Conservation (phyloP, 2,113 vertebrate species). For the Orthonyx spaldingii region DNA sequence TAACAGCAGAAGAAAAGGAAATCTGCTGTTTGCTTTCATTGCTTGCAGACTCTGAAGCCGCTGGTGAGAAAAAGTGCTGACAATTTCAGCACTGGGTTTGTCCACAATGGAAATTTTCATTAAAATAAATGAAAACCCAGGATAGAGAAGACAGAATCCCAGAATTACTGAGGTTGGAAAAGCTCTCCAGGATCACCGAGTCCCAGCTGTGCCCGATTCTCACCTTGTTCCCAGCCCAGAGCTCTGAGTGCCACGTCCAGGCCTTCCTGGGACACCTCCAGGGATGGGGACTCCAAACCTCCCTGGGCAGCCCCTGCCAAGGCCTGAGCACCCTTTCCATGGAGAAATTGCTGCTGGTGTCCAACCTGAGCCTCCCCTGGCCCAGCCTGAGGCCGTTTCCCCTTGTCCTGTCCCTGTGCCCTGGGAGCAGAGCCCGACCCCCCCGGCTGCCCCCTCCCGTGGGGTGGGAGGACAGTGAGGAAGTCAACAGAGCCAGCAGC, state of each 20-base stretch:
- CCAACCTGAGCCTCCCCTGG: background rate
- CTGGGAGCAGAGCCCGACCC: background rate
- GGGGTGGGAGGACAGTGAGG: background rate
- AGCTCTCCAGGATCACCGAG: rapidly evolving
- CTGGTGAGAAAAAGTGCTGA: background rate
- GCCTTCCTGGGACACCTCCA: background rate
- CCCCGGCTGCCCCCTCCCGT: background rate
- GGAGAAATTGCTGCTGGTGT: background rate
- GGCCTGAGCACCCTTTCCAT: background rate
- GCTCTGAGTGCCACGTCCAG: background rate
- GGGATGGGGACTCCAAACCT: background rate
- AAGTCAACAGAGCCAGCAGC: background rate
- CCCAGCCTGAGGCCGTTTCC: background rate
- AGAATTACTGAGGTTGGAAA: rapidly evolving
- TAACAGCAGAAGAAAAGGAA: background rate
- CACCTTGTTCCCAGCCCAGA: background rate
- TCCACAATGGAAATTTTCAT: background rate
- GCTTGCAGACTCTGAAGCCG: background rate
- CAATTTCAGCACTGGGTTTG: background rate
- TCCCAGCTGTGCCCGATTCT: rapidly evolving
- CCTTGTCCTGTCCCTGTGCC: background rate
- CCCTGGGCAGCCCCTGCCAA: background rate
- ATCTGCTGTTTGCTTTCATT: background rate
- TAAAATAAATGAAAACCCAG: background rate
- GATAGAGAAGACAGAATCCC: background rate